Percentiles rank a stretch among this genome's conserved stretches.
These are phyloP conservation scores for Leptinotarsa juncta DNA, from an alignment of 2,888 invertebrate genomes.

Conservation along the genomic window DNA sequence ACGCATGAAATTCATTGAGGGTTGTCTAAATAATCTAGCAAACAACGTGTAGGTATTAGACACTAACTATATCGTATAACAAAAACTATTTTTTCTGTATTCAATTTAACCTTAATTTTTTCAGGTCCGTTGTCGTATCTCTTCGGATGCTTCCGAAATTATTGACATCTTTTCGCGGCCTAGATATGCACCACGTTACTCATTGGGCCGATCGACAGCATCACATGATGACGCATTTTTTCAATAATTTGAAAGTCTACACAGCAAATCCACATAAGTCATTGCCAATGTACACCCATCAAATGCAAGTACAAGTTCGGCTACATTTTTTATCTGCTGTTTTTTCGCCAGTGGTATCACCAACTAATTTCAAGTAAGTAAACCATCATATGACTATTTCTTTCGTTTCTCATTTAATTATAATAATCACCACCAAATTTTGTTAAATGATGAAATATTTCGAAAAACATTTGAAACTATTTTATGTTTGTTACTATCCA, in stretches of 20 bases:
- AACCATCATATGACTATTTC: neutral
- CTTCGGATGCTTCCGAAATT: slow-evolving; percentile 89
- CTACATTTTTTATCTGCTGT: slow-evolving; percentile 93
- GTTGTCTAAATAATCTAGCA: slow-evolving; percentile 89
- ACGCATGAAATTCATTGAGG: slow-evolving; percentile 94
- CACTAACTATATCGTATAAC: neutral
- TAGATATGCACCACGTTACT: slow-evolving; percentile 88
- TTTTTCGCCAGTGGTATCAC: slow-evolving; percentile 90
- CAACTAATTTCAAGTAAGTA: slow-evolving; percentile 82
- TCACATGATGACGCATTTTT: slow-evolving; percentile 93
- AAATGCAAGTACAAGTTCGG: slow-evolving; percentile 91
- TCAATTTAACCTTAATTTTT: slow-evolving; percentile 33
- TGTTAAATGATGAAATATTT: too few relatives aligned
- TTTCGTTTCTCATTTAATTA: too few relatives aligned
- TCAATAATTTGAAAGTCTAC: slow-evolving; percentile 86
- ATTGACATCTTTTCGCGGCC: slow-evolving; percentile 87
- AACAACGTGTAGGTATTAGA: slow-evolving; percentile 74
- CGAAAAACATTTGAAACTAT: too few relatives aligned
- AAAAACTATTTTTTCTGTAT: neutral
- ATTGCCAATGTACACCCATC: slow-evolving; percentile 74
- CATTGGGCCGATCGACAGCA: slow-evolving; percentile 94
- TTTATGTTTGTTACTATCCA: too few relatives aligned
- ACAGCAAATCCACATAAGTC: slow-evolving; percentile 65
- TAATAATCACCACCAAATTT: too few relatives aligned
- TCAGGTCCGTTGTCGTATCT: slow-evolving; percentile 89